phyloP scores from a whole-genome alignment of 2,113 vertebrate species.

The Oncorhynchus keta region DNA sequence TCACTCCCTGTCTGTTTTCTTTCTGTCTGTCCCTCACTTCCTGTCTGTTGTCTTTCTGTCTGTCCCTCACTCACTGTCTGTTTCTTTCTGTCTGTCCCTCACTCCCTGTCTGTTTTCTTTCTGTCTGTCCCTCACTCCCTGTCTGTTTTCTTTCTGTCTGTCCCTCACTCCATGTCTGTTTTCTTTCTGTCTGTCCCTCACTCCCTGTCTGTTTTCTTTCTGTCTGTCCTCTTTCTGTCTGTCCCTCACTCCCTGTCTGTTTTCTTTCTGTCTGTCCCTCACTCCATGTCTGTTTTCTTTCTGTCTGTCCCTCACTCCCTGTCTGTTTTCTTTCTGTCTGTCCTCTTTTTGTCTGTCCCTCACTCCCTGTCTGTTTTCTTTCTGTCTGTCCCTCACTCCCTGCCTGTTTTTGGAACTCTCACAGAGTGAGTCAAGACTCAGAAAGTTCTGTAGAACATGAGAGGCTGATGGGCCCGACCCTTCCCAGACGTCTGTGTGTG shows the following conservation, averaged over 20 bases:
- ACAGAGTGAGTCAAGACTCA: background rate
- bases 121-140: no score
- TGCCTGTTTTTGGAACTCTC: background rate
- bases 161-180: background rate
- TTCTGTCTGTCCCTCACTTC: no score
- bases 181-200: no score
- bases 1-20: background rate
- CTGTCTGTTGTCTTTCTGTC: background rate
- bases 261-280: no score
- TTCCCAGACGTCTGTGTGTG: background rate
- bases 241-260: background rate
- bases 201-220: no score
- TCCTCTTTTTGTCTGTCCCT: no score
- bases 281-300: background rate
- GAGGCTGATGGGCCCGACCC: background rate
- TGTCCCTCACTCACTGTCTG: no score
- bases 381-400: no score
- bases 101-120: background rate
- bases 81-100: no score
- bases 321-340: background rate
- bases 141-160: no score
- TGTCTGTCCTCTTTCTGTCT: no score
- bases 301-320: background rate
- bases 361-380: no score
- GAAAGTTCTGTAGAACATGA: background rate